Conservation (phyloP, 2,113 vertebrate genomes). For the Otocyon megalotis region DNA sequence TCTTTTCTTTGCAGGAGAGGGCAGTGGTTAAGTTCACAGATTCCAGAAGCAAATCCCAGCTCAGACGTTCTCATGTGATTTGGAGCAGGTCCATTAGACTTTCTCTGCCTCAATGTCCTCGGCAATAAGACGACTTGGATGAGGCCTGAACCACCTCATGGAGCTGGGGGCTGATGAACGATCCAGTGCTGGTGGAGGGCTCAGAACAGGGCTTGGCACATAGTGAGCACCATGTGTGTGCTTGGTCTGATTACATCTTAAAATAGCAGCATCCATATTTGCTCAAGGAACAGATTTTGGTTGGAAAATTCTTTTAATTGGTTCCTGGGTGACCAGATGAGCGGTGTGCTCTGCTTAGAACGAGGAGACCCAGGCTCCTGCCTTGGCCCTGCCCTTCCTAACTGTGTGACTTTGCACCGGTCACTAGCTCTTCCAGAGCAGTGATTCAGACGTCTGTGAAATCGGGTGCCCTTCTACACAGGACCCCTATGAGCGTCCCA, state of each 20-base stretch:
- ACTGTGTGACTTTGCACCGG: neutral
- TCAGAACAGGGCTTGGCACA: neutral
- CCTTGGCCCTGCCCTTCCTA: fast-evolving
- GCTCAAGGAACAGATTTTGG: neutral
- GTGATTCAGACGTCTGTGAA: fast-evolving
- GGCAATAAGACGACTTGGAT: fast-evolving
- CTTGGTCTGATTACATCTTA: neutral
- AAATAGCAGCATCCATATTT: neutral
- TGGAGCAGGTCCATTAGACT: neutral
- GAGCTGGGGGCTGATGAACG: neutral
- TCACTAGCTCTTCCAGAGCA: neutral
- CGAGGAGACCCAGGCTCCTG: neutral
- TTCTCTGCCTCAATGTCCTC: neutral
- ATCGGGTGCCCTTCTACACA: neutral
- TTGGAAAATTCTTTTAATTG: neutral
- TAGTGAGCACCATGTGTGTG: fast-evolving
- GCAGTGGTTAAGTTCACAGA: neutral
- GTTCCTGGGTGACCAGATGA: neutral
- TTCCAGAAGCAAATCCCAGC: neutral
- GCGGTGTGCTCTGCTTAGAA: neutral
- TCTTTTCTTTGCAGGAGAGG: neutral
- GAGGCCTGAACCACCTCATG: neutral
- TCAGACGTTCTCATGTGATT: neutral
- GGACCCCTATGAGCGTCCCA: too few species aligned
- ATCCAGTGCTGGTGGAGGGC: fast-evolving